Base-by-base conservation (phyloP, 2,888 invertebrate species). In the Drosophila testacea region DNA sequence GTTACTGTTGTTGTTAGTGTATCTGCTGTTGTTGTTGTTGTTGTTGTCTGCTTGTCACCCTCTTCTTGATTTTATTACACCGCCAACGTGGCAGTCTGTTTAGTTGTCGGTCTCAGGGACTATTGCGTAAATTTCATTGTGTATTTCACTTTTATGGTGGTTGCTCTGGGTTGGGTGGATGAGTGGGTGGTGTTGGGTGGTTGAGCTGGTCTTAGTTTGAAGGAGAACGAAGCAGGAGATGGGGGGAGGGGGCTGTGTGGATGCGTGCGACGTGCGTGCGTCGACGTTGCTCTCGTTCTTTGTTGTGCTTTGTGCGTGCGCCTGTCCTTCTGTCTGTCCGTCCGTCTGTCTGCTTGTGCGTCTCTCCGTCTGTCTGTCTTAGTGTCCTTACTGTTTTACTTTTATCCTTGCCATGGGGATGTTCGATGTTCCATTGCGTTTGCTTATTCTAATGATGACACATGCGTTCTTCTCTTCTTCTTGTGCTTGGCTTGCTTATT, bases 91-190 rank as follows among this genome's bases (percentile, higher is more conserved):
- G 63, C 79, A 79, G 82, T 83, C 79, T 81, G 83, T 83, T 83
- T 79, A 82, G 81, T 77, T 70, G 67, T 69, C 67, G 67, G 67
- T 69, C 65, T 73, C 57, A 42, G 63, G 50, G 72, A 74, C 81
- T 79, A 82, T 86, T 85, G 86, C 86, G 87, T 87, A 87, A 86
- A 86, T 87, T 86, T 87, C 85, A 86, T 86, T 86, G 84, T 85
- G 83, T 86, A 81, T 85, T 83, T 85, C 83, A 83, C 81, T 83
- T 85, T 83, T 80, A 83, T 83, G 83, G 83, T 83, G 83, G 83
- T 82, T 70, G 70, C 73, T 77, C 22, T 61, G 39, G 30, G 13
- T 36, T 44, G 60, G 41, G 22, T 61, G 39, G 30, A 11, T 36
- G 38, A 41, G 22, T 44, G 60, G 41, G 22, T 60, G 48, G 36